Evolutionary conservation across 2,797 vertebrate species (phyloP).

Genomic region (Eptatretus atami): DNA sequence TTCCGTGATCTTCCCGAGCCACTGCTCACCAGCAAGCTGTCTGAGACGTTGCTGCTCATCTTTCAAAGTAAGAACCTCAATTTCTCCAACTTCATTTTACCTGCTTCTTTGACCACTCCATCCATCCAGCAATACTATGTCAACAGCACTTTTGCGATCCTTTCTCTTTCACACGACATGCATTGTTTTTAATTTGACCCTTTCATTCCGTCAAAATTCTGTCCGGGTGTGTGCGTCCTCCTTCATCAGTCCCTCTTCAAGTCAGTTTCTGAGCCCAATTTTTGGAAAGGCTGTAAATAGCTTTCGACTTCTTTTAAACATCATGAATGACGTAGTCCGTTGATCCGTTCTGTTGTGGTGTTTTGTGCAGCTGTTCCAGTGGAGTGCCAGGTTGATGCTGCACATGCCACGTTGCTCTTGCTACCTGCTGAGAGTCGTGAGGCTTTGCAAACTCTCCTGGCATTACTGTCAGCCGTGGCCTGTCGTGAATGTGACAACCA

Average conservation of each 20-base stretch:
- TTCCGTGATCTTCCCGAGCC: slow-evolving; percentile 2
- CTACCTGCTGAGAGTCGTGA: slow-evolving; percentile 40
- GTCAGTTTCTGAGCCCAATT: no score
- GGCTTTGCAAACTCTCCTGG: slow-evolving; percentile 40
- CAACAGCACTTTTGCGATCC: neutral
- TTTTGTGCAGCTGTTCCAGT: slow-evolving; percentile 22
- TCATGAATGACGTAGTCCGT: no score
- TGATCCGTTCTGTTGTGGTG: no score
- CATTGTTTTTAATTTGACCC: no score
- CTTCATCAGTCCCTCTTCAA: no score
- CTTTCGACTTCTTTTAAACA: no score
- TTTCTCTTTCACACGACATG: no score
- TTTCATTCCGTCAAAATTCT: no score
- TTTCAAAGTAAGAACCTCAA: neutral
- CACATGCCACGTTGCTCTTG: slow-evolving; percentile 27
- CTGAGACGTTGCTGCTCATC: neutral
- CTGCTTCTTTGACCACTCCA: neutral
- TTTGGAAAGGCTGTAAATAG: no score
- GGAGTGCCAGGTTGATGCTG: slow-evolving; percentile 27
- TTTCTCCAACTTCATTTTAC: no score
- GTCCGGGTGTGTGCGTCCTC: no score
- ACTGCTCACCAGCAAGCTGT: slow-evolving; percentile 1
- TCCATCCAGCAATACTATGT: neutral
- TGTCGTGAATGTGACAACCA: slow-evolving; percentile 36
- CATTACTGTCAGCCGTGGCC: slow-evolving; percentile 37